phyloP scores from a whole-genome alignment of 2,113 vertebrate genomes.

The Paradoxurus hermaphroditus region DNA sequence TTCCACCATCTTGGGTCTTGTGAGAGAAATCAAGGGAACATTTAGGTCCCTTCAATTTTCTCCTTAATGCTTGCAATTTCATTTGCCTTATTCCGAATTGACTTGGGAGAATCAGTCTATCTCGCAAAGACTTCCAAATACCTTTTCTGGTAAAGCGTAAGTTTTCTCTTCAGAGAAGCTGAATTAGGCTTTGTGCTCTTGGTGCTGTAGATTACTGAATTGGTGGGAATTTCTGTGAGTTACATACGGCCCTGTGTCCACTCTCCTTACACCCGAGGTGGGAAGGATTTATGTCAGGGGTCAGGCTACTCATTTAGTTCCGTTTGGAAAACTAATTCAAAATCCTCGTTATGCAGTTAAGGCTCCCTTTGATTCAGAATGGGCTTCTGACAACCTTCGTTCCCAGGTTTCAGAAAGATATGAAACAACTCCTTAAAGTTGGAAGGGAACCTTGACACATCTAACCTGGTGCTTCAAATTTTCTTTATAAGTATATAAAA shows the following conservation, averaged over 20 bases:
- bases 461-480: background rate
- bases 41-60: accelerated
- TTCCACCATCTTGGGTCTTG: background rate
- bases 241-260: background rate
- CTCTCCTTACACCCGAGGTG: background rate
- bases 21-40: background rate
- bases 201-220: background rate
- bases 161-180: background rate
- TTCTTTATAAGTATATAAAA: background rate
- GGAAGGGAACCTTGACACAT: background rate
- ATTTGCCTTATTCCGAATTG: background rate
- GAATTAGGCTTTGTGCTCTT: background rate
- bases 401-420: background rate
- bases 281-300: background rate
- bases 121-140: background rate
- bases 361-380: background rate
- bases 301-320: background rate
- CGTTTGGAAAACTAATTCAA: background rate
- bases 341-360: background rate
- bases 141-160: background rate
- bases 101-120: background rate
- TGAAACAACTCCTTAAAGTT: background rate
- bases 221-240: background rate
- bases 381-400: background rate
- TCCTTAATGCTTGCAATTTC: background rate